phyloP scores from a whole-genome alignment of 2,797 vertebrate species.

The Pangasius mekongensis region DNA sequence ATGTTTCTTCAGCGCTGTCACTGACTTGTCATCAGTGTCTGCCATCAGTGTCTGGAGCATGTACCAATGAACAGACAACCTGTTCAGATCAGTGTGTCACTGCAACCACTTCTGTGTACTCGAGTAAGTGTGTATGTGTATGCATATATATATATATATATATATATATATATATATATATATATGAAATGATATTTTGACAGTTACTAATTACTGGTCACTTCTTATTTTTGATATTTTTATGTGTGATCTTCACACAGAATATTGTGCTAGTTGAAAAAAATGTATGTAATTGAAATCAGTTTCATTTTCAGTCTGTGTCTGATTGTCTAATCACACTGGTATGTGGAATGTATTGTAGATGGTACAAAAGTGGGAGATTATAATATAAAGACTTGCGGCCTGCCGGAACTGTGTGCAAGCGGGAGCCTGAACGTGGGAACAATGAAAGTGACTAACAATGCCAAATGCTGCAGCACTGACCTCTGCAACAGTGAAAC shows the following conservation, averaged over 20 bases:
- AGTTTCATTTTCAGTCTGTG: no score
- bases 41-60: neutral
- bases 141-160: no score
- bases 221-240: no score
- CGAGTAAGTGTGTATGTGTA: neutral
- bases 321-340: neutral
- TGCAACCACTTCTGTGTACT: neutral
- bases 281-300: no score
- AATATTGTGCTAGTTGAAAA: no score
- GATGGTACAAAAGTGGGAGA: neutral
- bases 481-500: conserved; percentile 9
- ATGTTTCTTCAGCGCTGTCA: neutral
- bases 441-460: neutral
- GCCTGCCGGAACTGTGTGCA: neutral
- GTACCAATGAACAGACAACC: neutral
- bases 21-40: neutral
- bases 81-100: neutral
- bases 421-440: neutral
- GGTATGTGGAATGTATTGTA: conserved; percentile 3
- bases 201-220: no score
- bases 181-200: no score
- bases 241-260: no score
- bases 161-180: no score
- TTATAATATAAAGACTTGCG: neutral
- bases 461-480: conserved; percentile 3